Conservation (phyloP, 2,888 invertebrate genomes). For the Galeopsomyia nigrocyanea region DNA sequence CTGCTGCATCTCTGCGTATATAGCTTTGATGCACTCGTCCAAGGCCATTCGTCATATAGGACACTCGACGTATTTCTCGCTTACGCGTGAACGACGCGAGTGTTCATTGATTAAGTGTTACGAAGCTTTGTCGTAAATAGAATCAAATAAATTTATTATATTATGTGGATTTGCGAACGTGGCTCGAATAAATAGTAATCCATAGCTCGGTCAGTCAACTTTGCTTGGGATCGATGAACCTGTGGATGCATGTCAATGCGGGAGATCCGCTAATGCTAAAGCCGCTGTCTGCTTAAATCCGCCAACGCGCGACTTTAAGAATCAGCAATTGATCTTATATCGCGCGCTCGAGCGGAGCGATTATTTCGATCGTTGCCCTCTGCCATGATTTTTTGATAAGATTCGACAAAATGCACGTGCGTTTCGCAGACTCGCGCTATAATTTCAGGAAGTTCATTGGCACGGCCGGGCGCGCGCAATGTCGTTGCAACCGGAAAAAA, state of each 20-base stretch:
- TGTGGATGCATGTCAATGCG: neutral
- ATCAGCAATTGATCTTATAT: slow-evolving; percentile 37
- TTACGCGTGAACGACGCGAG: too few relatives aligned
- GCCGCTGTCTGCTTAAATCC: neutral
- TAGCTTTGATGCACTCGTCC: too few relatives aligned
- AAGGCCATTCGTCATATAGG: too few relatives aligned
- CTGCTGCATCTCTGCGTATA: too few relatives aligned
- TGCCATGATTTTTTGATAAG: slow-evolving; percentile 40
- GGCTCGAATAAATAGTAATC: too few relatives aligned
- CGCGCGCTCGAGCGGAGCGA: neutral
- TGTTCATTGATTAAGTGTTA: too few relatives aligned
- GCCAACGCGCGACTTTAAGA: neutral
- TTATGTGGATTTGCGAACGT: too few relatives aligned
- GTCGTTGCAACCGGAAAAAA: slow-evolving; percentile 6
- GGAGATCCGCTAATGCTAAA: neutral
- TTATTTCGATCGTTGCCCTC: slow-evolving; percentile 11
- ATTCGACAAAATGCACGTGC: neutral
- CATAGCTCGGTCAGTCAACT: neutral
- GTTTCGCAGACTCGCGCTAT: neutral
- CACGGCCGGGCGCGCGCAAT: neutral
- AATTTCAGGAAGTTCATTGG: slow-evolving; percentile 37
- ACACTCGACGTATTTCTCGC: too few relatives aligned
- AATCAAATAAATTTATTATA: too few relatives aligned
- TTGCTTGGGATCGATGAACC: slow-evolving; percentile 16
- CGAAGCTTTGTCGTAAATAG: too few relatives aligned